phyloP scores from a whole-genome alignment of 2,113 vertebrate genomes.

The Ornithorhynchus anatinus region DNA sequence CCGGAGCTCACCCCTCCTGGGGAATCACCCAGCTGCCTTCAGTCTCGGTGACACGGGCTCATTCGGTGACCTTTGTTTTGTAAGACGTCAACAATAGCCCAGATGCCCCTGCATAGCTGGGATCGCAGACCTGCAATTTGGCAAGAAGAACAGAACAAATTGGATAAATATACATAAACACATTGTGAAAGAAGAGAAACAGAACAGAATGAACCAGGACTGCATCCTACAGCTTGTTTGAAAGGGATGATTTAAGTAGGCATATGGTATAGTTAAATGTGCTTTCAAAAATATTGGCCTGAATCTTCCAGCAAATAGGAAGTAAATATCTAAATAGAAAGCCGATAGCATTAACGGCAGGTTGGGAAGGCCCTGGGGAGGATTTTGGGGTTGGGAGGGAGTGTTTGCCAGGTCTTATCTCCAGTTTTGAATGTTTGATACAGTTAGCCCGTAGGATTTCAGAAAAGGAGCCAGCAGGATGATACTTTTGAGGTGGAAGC shows the following conservation, averaged over 20 bases:
- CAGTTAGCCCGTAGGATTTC: no score
- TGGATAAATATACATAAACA: constrained; percentile 76
- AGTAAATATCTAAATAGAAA: constrained; percentile 64
- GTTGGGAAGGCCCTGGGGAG: constrained; percentile 21
- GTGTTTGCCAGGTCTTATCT: neutral
- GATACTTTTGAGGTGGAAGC: no score
- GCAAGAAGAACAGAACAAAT: constrained; percentile 67
- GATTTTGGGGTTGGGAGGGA: constrained; percentile 11
- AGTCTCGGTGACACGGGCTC: neutral
- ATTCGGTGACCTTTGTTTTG: constrained; percentile 55
- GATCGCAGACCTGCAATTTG: constrained; percentile 78
- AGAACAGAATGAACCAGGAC: constrained; percentile 72
- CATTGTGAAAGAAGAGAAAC: constrained; percentile 71
- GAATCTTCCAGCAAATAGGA: constrained; percentile 67
- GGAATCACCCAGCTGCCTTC: neutral
- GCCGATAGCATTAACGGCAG: constrained; percentile 46
- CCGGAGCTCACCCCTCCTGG: neutral
- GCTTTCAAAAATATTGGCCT: constrained; percentile 78
- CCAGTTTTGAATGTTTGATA: neutral
- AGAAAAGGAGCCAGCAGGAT: no score
- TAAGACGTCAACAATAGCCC: constrained; percentile 62
- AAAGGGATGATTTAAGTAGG: constrained; percentile 74
- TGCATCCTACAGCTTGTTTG: constrained; percentile 74
- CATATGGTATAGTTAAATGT: constrained; percentile 79
- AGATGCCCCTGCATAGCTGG: constrained; percentile 67